phyloP scores from a whole-genome alignment of 2,113 vertebrate species.

The Calyptommatus sinebrachiatus region DNA sequence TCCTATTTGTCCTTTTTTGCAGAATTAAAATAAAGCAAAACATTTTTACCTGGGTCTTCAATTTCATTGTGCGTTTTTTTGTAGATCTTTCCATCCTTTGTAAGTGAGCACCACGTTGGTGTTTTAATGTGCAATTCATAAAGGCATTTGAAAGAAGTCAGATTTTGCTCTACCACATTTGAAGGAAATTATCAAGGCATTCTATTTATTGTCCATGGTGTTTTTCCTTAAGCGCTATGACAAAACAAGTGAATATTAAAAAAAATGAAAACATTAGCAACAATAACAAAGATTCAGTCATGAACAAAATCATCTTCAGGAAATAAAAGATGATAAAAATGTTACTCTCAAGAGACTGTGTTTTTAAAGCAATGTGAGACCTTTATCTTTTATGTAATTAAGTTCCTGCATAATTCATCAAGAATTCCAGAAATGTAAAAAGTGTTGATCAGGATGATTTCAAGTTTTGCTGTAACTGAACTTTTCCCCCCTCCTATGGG shows the following conservation, averaged over 20 bases:
- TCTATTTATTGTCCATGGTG: neutral
- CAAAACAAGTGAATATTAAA: neutral
- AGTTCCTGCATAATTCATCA: neutral
- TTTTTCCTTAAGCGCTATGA: neutral
- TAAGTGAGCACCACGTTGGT: neutral
- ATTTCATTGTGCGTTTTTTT: conserved; percentile 4
- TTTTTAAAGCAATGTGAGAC: neutral
- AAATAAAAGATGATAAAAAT: fast-evolving
- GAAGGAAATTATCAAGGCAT: neutral
- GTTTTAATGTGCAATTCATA: conserved; percentile 3
- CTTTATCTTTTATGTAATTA: neutral
- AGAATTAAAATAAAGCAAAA: neutral
- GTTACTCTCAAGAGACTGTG: neutral
- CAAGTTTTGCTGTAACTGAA: no score
- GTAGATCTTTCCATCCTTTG: conserved; percentile 18
- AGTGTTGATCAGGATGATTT: no score
- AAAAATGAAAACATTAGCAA: neutral
- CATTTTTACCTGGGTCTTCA: neutral
- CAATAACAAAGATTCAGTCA: fast-evolving
- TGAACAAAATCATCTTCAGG: neutral
- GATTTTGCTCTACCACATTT: neutral
- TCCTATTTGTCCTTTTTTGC: neutral
- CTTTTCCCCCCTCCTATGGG: no score
- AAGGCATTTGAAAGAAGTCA: conserved; percentile 7
- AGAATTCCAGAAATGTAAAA: neutral